phyloP scores from a whole-genome alignment of 2,797 vertebrate genomes.

The Acrocephalus scirpaceus region DNA sequence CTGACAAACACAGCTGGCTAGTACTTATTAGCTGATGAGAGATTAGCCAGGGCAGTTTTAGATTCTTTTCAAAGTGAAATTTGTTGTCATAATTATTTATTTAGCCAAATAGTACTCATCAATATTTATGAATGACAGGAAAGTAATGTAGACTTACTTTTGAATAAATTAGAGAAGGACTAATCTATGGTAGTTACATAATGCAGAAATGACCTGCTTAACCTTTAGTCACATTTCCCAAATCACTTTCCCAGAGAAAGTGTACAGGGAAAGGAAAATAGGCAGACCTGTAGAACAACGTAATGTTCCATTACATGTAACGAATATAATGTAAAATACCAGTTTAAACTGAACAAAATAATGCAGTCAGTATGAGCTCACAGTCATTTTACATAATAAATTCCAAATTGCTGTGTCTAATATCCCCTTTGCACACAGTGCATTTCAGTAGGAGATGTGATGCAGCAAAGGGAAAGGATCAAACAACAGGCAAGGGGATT shows the following conservation, averaged over 20 bases:
- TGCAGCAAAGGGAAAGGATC: not conserved
- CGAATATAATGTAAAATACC: not conserved
- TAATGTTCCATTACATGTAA: not conserved
- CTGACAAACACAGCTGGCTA: not conserved
- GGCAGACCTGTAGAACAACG: not conserved
- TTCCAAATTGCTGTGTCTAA: not conserved
- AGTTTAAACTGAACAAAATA: not conserved
- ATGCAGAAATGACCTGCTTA: not conserved
- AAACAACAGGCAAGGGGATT: not conserved
- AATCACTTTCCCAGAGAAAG: not conserved
- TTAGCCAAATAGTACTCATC: not conserved
- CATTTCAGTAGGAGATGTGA: not conserved
- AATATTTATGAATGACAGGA: constrained; percentile 25
- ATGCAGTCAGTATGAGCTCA: not conserved
- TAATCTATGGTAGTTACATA: not conserved
- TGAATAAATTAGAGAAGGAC: not conserved
- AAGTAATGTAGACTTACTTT: not conserved
- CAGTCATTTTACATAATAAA: not conserved
- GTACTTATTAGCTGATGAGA: not conserved
- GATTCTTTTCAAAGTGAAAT: not conserved
- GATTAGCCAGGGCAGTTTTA: not conserved
- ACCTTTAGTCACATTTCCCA: not conserved
- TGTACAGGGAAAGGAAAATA: not conserved
- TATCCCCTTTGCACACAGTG: not conserved
- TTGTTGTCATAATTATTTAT: not conserved